A percentile compares a stretch with the other conserved stretches of the same genome.
Conservation (phyloP, 2,113 vertebrate genomes). For the Dascyllus trimaculatus region DNA sequence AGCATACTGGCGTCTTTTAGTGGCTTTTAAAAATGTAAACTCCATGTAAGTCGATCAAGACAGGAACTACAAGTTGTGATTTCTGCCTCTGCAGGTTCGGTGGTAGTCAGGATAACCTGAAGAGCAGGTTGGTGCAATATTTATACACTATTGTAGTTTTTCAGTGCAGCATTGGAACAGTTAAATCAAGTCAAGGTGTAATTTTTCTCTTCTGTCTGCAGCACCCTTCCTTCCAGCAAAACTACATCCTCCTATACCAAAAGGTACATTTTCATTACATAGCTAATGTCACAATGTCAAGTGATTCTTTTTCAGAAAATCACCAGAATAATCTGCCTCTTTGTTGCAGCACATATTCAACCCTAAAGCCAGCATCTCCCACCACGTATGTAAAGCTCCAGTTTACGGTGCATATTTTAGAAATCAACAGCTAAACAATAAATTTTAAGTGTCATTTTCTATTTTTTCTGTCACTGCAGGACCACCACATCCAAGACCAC, state of each 20-base stretch:
- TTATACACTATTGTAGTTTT: neutral
- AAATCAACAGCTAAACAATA: neutral
- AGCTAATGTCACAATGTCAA: neutral
- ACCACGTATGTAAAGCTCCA: conserved; percentile 42
- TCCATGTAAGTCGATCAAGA: neutral
- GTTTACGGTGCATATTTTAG: neutral
- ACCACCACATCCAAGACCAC: conserved; percentile 33
- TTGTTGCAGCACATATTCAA: conserved; percentile 42
- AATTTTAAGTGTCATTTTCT: neutral
- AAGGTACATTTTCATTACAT: conserved; percentile 53
- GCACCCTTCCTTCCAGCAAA: conserved; percentile 42
- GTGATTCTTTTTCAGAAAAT: neutral
- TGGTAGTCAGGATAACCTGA: conserved; percentile 59
- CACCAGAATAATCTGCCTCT: conserved; percentile 6
- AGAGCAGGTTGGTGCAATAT: conserved; percentile 66
- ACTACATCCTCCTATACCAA: conserved; percentile 41
- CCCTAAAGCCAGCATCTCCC: conserved; percentile 32
- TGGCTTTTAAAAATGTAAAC: neutral
- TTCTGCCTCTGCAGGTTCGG: conserved; percentile 73
- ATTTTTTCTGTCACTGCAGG: conserved; percentile 29
- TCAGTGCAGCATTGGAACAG: neutral
- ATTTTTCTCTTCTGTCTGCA: conserved; percentile 18
- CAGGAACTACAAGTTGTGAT: neutral
- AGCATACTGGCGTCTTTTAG: neutral
- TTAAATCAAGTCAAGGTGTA: neutral